Conservation (phyloP, 1,140 invertebrate species). For the Drosophila persimilis region DNA sequence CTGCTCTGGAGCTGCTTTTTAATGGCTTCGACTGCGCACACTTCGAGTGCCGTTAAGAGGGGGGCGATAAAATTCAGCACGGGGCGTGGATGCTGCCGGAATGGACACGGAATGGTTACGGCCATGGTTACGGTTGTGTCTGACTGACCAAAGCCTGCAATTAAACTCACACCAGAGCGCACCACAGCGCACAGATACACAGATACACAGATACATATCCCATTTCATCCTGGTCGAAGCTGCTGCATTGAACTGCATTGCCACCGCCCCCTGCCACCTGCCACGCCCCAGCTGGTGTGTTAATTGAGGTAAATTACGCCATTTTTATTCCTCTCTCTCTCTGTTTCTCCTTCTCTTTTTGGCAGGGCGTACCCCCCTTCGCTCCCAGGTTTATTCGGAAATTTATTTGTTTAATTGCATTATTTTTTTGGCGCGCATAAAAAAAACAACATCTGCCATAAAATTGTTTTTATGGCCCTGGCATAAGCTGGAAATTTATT, state of each 20-base stretch:
- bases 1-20: slow-evolving; percentile 18
- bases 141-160: slow-evolving; percentile 75
- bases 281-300: slow-evolving; percentile 63
- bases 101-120: slow-evolving; percentile 27
- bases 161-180: slow-evolving; percentile 60
- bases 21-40: slow-evolving; percentile 56
- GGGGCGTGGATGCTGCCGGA: slow-evolving; percentile 52
- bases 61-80: slow-evolving; percentile 69
- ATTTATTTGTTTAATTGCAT: slow-evolving; percentile 80
- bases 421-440: slow-evolving; percentile 31
- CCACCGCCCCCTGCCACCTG: slow-evolving; percentile 4
- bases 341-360: slow-evolving; percentile 1
- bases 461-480: slow-evolving; percentile 59
- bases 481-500: slow-evolving; percentile 72
- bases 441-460: slow-evolving; percentile 49
- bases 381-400: slow-evolving; percentile 61
- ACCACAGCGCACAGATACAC: slow-evolving; percentile 1
- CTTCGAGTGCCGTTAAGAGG: slow-evolving; percentile 76
- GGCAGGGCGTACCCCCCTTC: not conserved
- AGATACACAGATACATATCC: slow-evolving; percentile 8
- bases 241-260: slow-evolving; percentile 49
- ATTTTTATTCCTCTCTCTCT: slow-evolving; percentile 43
- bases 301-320: slow-evolving; percentile 80
- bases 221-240: not conserved
- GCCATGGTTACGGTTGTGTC: slow-evolving; percentile 54